phyloP scores from a whole-genome alignment of 2,888 invertebrate species.

The Amphimallon solstitiale region DNA sequence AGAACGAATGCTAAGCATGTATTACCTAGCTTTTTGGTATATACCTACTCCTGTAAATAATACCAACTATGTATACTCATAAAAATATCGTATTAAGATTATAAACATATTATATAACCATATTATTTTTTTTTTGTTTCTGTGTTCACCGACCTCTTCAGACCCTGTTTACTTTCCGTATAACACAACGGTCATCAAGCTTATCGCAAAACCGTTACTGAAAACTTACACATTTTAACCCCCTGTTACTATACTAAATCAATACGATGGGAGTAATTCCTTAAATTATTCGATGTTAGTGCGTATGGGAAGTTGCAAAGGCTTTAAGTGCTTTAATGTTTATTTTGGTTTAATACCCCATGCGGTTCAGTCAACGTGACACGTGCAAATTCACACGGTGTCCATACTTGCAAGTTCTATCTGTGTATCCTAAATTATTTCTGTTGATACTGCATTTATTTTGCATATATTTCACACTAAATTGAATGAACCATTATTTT shows the following conservation, averaged over 20 bases:
- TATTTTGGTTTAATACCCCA: conserved; percentile 31
- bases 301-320: background rate
- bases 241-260: conserved; percentile 16
- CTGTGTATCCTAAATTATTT: conserved; percentile 13
- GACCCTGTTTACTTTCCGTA: too few relatives aligned
- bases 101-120: too few relatives aligned
- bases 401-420: conserved; percentile 2
- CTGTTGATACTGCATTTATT: conserved; percentile 35
- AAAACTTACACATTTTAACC: background rate
- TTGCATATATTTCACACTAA: conserved; percentile 28
- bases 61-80: too few relatives aligned
- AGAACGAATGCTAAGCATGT: too few relatives aligned
- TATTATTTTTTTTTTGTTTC: too few relatives aligned
- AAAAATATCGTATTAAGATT: too few relatives aligned
- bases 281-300: background rate
- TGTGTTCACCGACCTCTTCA: too few relatives aligned
- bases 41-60: too few relatives aligned
- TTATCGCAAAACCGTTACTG: background rate
- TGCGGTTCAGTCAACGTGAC: conserved; percentile 1
- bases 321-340: conserved; percentile 29
- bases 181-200: background rate
- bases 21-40: too few relatives aligned
- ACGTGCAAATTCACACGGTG: conserved; percentile 21
- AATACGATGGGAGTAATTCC: conserved; percentile 1
- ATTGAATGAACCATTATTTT: conserved; percentile 4